Evolutionary conservation across 1,140 invertebrate species (phyloP), one percentile per base, ranked within the genome.

Genomic region (Hylaeus volcanicus): DNA sequence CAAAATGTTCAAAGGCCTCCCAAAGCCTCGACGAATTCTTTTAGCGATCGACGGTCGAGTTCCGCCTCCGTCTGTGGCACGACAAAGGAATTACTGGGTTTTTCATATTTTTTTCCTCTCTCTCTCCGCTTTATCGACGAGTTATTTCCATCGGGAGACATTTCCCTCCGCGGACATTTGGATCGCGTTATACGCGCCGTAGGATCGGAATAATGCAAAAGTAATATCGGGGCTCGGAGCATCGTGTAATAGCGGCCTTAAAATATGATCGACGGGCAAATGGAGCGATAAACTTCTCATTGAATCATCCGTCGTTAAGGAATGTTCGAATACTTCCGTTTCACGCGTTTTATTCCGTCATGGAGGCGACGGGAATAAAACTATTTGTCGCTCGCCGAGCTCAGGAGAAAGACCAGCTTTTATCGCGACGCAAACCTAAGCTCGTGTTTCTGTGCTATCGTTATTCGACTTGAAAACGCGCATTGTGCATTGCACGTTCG

Each of bases 211-310:
- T 88, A 83, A 88, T 78, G 83, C 80, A 70, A 85, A 83, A 89
- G 88, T 86, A 89, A 89, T 84, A 84, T 84, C 69, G 64, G 26
- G 41, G 51, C 77, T 81, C 15, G 61, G 51, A 60, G 72, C 69
- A 72, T 75, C 61, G 48, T 82, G 69, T 75, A 84, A 85, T 75
- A 71, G 68, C 26, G 14, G 56, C 66, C 41, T 84, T 75, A 81
- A 85, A 77, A 81, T 86, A 88, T 82, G 80, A 85, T 79, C 78
- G 85, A 81, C 81, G 74, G 80, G 15, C 75, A 87, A 86, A 90
- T 86, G 85, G 78, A 64, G 82, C 83, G 88, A 85, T 89, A 90
- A 90, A 91, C 68, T 83, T 86, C 82, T 81, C 83, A 86, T 88
- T 81, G 84, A 82, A 74, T 83, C 72, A 56, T 71, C 76, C 65